phyloP scores from a whole-genome alignment of 1,140 invertebrate genomes.

The Metaphire vulgaris region DNA sequence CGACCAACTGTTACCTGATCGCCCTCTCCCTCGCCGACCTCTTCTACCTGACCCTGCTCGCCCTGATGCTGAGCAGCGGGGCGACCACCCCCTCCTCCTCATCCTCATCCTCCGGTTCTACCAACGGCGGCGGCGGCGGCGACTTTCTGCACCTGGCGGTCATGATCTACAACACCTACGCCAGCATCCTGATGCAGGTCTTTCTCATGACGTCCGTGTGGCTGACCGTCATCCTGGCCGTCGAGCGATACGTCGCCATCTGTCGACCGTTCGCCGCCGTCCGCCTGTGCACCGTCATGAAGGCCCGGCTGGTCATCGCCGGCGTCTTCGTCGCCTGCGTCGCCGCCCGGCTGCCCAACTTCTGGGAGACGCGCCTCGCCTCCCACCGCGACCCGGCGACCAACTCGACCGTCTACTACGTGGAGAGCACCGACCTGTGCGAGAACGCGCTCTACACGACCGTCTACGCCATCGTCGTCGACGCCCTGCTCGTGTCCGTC shows the following conservation, averaged over 20 bases:
- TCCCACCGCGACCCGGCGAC: slow-evolving; percentile 58
- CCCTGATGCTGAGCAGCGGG: too few species aligned
- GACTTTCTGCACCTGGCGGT: slow-evolving; percentile 10
- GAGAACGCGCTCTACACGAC: slow-evolving; percentile 57
- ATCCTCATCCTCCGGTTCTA: slow-evolving; percentile 32
- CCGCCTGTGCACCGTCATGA: slow-evolving; percentile 10
- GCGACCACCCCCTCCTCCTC: too few species aligned
- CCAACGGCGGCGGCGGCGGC: neutral
- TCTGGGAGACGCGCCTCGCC: slow-evolving; percentile 34
- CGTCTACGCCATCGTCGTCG: slow-evolving; percentile 61
- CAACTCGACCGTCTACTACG: slow-evolving; percentile 7
- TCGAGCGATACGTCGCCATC: slow-evolving; percentile 28
- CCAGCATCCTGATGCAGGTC: slow-evolving; percentile 36
- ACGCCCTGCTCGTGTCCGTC: slow-evolving; percentile 58
- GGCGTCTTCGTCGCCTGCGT: slow-evolving; percentile 8
- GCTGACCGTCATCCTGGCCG: slow-evolving; percentile 26
- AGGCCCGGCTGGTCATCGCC: slow-evolving; percentile 13
- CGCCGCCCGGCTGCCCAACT: slow-evolving; percentile 18
- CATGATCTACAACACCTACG: slow-evolving; percentile 27
- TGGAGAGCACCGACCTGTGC: slow-evolving; percentile 30
- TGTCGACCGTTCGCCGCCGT: slow-evolving; percentile 24
- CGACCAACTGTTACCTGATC: slow-evolving; percentile 67
- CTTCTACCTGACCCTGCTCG: slow-evolving; percentile 60
- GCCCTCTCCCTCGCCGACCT: slow-evolving; percentile 67
- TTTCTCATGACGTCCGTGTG: slow-evolving; percentile 28